Evolutionary conservation across 2,888 invertebrate genomes (phyloP).

Genomic region (Melanophora roralis): DNA sequence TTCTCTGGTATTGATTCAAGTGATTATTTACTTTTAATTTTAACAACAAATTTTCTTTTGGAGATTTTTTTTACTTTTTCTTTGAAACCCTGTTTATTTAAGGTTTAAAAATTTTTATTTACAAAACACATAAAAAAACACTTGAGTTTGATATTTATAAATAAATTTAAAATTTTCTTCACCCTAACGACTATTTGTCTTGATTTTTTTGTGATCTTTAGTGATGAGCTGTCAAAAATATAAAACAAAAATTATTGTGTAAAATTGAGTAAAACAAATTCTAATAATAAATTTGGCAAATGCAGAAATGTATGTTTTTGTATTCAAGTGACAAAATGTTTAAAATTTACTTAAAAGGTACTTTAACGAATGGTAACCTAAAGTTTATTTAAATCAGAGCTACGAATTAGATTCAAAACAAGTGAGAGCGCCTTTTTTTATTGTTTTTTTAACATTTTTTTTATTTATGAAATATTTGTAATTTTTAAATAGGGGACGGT

Average conservation of each 20-base stretch:
- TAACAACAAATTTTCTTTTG: no score
- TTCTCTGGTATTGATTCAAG: no score
- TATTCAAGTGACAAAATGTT: background rate
- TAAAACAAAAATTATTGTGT: conserved; percentile 2
- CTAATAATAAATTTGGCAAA: conserved; percentile 37
- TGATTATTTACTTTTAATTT: no score
- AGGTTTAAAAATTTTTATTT: no score
- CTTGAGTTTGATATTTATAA: conserved; percentile 1
- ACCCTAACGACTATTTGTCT: background rate
- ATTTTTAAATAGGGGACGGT: no score
- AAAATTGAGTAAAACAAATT: conserved; percentile 2
- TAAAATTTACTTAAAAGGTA: background rate
- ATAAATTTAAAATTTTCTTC: conserved; percentile 9
- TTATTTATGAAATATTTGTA: no score
- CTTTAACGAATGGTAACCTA: background rate
- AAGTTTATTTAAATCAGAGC: background rate
- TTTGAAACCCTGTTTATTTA: no score
- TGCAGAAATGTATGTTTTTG: background rate
- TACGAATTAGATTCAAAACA: no score
- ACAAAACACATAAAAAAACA: no score
- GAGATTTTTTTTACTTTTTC: no score
- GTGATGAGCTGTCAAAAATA: conserved; percentile 4
- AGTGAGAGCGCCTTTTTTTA: no score
- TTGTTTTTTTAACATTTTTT: no score
- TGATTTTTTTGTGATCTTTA: conserved; percentile 3